Evolutionary conservation across 2,888 invertebrate species (phyloP).

Genomic region (Hypercompe scribonia): DNA sequence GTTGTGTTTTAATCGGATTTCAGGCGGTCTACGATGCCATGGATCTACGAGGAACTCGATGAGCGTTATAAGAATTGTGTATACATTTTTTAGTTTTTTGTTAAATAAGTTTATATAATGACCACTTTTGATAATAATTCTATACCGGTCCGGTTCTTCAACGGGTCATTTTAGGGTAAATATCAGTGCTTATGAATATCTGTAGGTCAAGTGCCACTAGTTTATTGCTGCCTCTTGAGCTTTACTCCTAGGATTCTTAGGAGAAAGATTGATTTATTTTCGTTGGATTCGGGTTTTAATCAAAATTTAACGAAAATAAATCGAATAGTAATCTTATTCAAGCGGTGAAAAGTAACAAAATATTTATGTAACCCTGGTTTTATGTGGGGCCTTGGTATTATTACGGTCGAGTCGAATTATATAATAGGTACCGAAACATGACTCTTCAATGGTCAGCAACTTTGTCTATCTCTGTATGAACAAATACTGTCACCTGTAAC

Average conservation of each 20-base stretch:
- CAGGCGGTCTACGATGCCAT: constrained; percentile 49
- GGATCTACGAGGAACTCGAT: constrained; percentile 38
- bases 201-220: too few species aligned
- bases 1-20: constrained; percentile 75
- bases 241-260: too few species aligned
- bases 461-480: background rate
- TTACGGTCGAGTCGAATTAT: background rate
- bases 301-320: too few species aligned
- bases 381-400: background rate
- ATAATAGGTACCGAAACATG: background rate
- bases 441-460: background rate
- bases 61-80: constrained; percentile 27
- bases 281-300: too few species aligned
- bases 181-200: too few species aligned
- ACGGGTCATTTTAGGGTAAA: too few species aligned
- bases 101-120: too few species aligned
- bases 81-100: constrained; percentile 22
- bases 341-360: background rate
- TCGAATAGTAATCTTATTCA: background rate
- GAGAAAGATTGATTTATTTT: too few species aligned
- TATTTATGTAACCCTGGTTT: background rate
- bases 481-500: background rate
- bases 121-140: background rate
- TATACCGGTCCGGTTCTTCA: too few species aligned
- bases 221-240: too few species aligned